Evolutionary conservation across 2,113 vertebrate genomes (phyloP).

Genomic region (Gadus chalcogrammus): DNA sequence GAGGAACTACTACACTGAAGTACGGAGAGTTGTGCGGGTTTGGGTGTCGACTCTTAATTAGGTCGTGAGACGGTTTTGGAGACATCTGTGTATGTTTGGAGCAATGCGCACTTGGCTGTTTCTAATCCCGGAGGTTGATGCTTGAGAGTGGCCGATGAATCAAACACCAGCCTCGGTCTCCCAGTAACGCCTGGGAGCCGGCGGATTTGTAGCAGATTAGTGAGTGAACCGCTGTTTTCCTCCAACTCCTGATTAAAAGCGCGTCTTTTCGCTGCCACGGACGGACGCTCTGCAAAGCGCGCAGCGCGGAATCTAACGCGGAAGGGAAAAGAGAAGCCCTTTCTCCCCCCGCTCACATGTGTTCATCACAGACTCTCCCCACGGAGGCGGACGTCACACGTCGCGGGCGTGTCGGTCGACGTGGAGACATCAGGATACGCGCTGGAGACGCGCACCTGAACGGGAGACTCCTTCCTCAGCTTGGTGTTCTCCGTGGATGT

Average conservation of each 20-base stretch:
- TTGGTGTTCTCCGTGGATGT: no score
- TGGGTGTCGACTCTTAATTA: no score
- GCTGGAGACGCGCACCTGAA: no score
- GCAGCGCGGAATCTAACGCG: not conserved
- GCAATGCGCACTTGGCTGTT: conserved; percentile 23
- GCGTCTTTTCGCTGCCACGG: conserved; percentile 40
- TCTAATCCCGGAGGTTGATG: conserved; percentile 54
- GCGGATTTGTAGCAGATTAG: conserved; percentile 74
- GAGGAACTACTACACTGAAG: no score
- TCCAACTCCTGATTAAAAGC: conserved; percentile 41
- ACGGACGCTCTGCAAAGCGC: not conserved
- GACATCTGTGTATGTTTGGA: not conserved
- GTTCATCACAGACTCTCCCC: no score
- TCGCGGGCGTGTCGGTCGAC: no score
- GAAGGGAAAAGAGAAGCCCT: not conserved
- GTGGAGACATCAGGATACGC: no score
- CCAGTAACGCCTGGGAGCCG: conserved; percentile 50
- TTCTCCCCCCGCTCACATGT: not conserved
- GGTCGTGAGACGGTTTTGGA: no score
- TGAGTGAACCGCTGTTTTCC: conserved; percentile 65
- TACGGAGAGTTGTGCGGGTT: no score
- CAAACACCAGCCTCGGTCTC: conserved; percentile 54
- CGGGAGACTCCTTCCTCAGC: no score
- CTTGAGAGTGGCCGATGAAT: conserved; percentile 50
- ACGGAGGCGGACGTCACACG: no score